Evolutionary conservation across 2,888 invertebrate genomes (phyloP).

Genomic region (Rhyacophila evoluta): DNA sequence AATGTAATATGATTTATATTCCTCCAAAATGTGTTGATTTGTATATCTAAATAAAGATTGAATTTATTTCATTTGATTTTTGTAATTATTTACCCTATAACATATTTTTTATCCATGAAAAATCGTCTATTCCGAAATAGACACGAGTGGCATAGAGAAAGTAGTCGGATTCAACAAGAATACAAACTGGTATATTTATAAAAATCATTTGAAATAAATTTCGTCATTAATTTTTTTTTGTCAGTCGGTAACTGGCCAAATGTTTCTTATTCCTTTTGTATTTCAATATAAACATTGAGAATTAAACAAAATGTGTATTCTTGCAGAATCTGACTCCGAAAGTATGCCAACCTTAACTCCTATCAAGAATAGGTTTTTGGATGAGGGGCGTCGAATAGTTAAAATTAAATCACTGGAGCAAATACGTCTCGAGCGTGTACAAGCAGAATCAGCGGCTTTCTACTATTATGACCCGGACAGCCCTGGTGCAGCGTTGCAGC

Average conservation of each 20-base stretch:
- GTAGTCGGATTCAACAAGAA: conserved; percentile 36
- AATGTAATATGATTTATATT: background rate
- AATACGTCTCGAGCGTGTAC: conserved; percentile 76
- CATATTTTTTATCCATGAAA: background rate
- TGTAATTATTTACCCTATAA: conserved; percentile 49
- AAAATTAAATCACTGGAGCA: conserved; percentile 77
- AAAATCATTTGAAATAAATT: conserved; percentile 54
- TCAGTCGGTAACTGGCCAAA: background rate
- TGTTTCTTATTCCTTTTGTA: background rate
- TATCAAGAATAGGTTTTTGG: conserved; percentile 63
- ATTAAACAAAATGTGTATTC: conserved; percentile 66
- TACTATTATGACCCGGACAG: conserved; percentile 72
- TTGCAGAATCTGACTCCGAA: conserved; percentile 85
- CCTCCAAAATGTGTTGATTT: conserved; percentile 33
- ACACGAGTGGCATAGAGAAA: background rate
- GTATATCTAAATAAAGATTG: conserved; percentile 45
- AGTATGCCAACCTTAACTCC: conserved; percentile 76
- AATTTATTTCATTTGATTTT: conserved; percentile 55
- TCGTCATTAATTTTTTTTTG: background rate
- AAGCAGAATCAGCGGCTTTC: conserved; percentile 79
- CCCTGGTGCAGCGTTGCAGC: conserved; percentile 54
- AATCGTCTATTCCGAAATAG: background rate
- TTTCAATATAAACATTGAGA: background rate
- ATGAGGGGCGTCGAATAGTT: conserved; percentile 60
- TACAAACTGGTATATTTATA: conserved; percentile 33